Evolutionary conservation across 2,888 invertebrate genomes (phyloP), one percentile per base, ranked within the genome.

Genomic region (Eurytoma adleriae): DNA sequence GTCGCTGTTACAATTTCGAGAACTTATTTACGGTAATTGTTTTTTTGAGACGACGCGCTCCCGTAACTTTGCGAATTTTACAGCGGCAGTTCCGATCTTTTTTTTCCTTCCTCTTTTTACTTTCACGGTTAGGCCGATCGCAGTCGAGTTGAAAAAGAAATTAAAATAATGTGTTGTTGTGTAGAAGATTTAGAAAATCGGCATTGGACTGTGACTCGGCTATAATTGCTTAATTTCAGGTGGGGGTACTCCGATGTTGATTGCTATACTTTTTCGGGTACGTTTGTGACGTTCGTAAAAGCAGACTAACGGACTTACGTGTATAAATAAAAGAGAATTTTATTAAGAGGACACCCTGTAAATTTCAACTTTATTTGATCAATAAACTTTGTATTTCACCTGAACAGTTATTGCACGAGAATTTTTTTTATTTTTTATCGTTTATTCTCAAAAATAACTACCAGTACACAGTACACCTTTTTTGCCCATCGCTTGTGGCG

Each of bases 21-120:
- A 79, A 81, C 81, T 78, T 79, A 76, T 81, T 81, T 81, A 79
- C 76, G 72, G 64, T 69, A 76, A 81, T 81, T 75, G 68, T 14
- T 66, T 67, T 40, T 20, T 57, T 78, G 52, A 64, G 73, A 73
- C 59, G 68, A 68, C 20, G 30, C 59, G 13, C 56, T 52, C 62
- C 7, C 27, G 16, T 66, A 40, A 7, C 52, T 54, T 3, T 20
- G 59, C 59, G 59, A 59, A 67, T 75, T 74, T 75, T 75, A 40
- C 13, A 67, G 67, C 48, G 1, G 30, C 27, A 40, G 40, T 20
- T 54, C 3, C 4, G 18, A 40, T 10, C 30, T 64, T 73, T 73
- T 62, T 40, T 16, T 18, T 18, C 54, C 7, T 7, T 4, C 50
- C 20, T 68, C 68, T 24, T 13, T 18, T 30, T 73, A 18, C 30